Percentiles rank a stretch among this genome's conserved stretches.
These are phyloP conservation scores for Eretmocerus hayati DNA, from an alignment of 2,888 invertebrate genomes.

Conservation along the genomic window DNA sequence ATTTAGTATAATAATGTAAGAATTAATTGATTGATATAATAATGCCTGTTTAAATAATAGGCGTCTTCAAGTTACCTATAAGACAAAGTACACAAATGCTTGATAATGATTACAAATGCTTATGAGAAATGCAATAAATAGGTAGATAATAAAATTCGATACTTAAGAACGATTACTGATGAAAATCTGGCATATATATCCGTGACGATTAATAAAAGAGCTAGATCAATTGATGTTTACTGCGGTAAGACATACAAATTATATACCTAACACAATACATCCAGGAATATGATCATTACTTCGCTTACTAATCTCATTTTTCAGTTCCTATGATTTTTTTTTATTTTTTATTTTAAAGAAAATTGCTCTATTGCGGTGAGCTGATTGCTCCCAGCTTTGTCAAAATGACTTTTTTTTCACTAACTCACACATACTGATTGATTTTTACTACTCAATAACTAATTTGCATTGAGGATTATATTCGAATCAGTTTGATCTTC, in stretches of 20 bases:
- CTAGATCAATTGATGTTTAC: conserved; percentile 10
- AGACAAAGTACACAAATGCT: conserved; percentile 15
- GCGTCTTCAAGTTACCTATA: conserved; percentile 20
- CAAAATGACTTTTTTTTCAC: too few relatives aligned
- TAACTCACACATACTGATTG: too few relatives aligned
- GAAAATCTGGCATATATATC: too few relatives aligned
- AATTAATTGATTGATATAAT: conserved; percentile 10
- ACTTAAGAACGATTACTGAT: conserved; percentile 14
- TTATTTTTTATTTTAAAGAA: too few relatives aligned
- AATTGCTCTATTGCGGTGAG: too few relatives aligned
- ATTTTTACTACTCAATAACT: too few relatives aligned
- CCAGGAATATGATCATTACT: too few relatives aligned
- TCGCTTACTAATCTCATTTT: too few relatives aligned
- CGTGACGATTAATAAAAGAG: conserved; percentile 14
- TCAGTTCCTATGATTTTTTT: too few relatives aligned
- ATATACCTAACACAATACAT: conserved; percentile 20
- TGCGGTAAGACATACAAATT: conserved; percentile 19
- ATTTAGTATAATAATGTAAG: conserved; percentile 9
- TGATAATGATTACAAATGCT: conserved; percentile 13
- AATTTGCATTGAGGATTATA: too few relatives aligned
- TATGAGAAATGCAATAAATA: conserved; percentile 18
- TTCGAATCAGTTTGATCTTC: too few relatives aligned
- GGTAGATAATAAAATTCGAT: conserved; percentile 11
- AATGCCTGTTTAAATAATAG: conserved; percentile 18
- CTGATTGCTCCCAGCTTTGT: too few relatives aligned